A percentile compares a stretch with the other conserved stretches of the same genome.
These are phyloP conservation scores for Diploptera punctata DNA, from an alignment of 2,888 invertebrate genomes.

Conservation along the genomic window DNA sequence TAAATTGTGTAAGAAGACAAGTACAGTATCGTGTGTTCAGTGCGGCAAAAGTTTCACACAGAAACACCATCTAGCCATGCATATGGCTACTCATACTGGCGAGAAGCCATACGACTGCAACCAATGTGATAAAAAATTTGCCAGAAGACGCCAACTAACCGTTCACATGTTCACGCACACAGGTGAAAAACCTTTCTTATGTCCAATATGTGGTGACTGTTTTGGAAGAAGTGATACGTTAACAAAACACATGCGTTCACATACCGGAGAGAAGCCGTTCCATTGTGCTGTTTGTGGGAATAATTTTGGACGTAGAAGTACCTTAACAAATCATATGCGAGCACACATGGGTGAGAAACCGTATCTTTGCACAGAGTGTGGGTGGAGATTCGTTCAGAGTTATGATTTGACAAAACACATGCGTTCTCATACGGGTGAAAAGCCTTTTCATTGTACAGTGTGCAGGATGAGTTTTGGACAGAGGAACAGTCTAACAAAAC, in stretches of 20 bases:
- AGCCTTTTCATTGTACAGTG: constrained; percentile 21
- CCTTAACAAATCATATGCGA: constrained; percentile 53
- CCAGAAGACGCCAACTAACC: constrained; percentile 8
- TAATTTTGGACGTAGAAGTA: constrained; percentile 50
- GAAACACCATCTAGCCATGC: constrained; percentile 12
- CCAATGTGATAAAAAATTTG: constrained; percentile 21
- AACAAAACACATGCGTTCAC: constrained; percentile 23
- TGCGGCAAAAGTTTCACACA: constrained; percentile 21
- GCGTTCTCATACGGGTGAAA: constrained; percentile 46
- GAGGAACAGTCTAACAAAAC: constrained; percentile 24
- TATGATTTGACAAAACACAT: constrained; percentile 47
- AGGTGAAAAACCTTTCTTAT: constrained; percentile 32
- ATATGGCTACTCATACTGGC: constrained; percentile 25
- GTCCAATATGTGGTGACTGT: constrained; percentile 22
- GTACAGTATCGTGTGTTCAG: constrained; percentile 3
- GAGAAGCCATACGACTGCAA: constrained; percentile 32
- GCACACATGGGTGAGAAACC: constrained; percentile 55
- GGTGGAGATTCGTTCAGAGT: constrained; percentile 53
- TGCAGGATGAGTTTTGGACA: constrained; percentile 24
- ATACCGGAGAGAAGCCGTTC: constrained; percentile 31
- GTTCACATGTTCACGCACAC: constrained; percentile 24
- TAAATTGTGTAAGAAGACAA: not conserved
- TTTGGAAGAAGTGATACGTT: constrained; percentile 23
- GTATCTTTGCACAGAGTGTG: constrained; percentile 52
- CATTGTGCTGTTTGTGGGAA: constrained; percentile 48